phyloP scores from a whole-genome alignment of 2,113 vertebrate genomes.

The Leptodactylus fuscus region DNA sequence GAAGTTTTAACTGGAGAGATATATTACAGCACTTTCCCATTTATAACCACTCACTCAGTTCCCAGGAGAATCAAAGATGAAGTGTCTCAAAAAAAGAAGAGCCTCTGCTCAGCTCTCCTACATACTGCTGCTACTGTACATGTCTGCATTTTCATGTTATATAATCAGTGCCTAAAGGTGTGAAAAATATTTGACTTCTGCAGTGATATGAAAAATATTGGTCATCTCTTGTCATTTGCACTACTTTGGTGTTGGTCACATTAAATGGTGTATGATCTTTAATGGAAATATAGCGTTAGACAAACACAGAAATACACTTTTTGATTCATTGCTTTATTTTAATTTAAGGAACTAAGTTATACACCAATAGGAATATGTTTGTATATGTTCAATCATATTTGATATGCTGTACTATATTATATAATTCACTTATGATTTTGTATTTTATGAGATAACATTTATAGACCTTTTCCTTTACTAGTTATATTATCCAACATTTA shows the following conservation, averaged over 20 bases:
- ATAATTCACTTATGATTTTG: no score
- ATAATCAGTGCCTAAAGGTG: background rate
- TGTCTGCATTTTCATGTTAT: background rate
- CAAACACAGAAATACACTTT: no score
- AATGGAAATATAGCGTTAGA: background rate
- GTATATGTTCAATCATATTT: no score
- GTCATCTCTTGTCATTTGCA: background rate
- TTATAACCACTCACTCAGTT: slow-evolving; percentile 59
- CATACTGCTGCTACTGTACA: slow-evolving; percentile 18
- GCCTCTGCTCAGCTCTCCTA: background rate
- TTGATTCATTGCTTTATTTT: no score
- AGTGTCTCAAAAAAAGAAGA: slow-evolving; percentile 46
- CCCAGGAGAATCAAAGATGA: slow-evolving; percentile 55
- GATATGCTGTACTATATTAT: no score
- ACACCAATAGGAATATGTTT: no score
- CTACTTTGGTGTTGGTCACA: background rate
- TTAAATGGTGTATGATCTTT: background rate
- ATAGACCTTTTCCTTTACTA: no score
- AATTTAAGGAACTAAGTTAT: no score
- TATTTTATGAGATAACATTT: no score
- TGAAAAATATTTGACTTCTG: background rate
- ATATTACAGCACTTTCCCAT: slow-evolving; percentile 61
- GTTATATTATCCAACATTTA: no score
- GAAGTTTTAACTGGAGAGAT: slow-evolving; percentile 60
- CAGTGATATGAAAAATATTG: background rate